Conservation (phyloP, 30 jellyfish, hydroid and myxozoan species). For the Aurelia coerulea region DNA sequence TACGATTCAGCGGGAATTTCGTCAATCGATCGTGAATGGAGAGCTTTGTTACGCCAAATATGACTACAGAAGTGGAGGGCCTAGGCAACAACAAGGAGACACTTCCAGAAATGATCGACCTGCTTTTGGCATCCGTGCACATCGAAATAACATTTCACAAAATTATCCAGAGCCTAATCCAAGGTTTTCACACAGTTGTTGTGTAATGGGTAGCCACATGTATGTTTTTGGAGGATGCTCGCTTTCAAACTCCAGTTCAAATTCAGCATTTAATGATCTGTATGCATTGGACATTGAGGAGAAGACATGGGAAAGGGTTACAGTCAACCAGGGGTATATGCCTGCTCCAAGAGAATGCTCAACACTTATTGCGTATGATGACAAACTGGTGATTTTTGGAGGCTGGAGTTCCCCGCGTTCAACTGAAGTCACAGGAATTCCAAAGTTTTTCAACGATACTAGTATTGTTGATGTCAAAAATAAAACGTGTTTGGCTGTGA, state of each 20-base stretch:
- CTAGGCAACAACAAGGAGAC: not conserved
- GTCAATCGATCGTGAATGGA: conserved; percentile 42
- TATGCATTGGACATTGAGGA: conserved; percentile 67
- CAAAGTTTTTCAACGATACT: conserved; percentile 88
- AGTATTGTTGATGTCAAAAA: conserved; percentile 58
- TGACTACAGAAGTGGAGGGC: conserved; percentile 45
- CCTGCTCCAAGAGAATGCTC: conserved; percentile 98
- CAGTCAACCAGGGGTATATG: conserved; percentile 73
- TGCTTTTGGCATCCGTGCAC: conserved; percentile 19
- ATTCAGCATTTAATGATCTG: conserved; percentile 86
- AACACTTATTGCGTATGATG: conserved; percentile 73
- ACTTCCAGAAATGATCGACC: not conserved
- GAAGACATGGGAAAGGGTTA: conserved; percentile 72
- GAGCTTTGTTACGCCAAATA: conserved; percentile 43
- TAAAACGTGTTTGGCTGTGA: conserved; percentile 41
- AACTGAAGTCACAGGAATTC: conserved; percentile 67
- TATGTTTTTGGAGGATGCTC: conserved; percentile 93
- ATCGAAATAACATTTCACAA: conserved; percentile 14
- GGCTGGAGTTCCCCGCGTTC: conserved; percentile 97
- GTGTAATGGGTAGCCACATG: conserved; percentile 57
- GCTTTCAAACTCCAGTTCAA: conserved; percentile 52
- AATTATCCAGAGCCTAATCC: conserved; percentile 72
- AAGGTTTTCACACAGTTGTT: conserved; percentile 85
- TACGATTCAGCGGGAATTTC: conserved; percentile 36
- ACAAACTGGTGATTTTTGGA: conserved; percentile 76